A percentile compares a stretch with the other conserved stretches of the same genome.
phyloP scores from a whole-genome alignment of 2,888 invertebrate genomes.

The Exephanes ischioxanthus region DNA sequence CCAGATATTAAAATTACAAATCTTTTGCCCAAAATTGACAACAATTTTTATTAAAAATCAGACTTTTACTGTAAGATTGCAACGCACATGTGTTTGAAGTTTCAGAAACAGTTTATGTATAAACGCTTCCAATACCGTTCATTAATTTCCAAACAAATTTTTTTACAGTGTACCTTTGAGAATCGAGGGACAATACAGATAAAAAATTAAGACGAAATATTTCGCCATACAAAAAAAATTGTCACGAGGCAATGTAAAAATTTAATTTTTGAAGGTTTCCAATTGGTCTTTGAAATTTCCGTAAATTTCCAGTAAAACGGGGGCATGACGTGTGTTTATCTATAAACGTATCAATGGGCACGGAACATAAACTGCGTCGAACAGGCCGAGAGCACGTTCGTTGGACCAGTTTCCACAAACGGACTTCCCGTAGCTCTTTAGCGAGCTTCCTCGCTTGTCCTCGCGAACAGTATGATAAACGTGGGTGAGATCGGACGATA shows the following conservation, averaged over 20 bases:
- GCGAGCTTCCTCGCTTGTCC: conserved; percentile 18
- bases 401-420: conserved; percentile 52
- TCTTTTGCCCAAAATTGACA: no score
- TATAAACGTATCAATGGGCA: background rate
- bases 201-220: no score
- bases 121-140: no score
- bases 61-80: no score
- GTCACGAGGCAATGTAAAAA: background rate
- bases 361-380: background rate
- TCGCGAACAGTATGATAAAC: conserved; percentile 51
- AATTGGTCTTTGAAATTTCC: background rate
- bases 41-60: no score
- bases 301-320: background rate
- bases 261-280: background rate
- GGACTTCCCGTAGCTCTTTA: conserved; percentile 45
- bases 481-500: conserved; percentile 40
- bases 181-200: no score
- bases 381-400: background rate
- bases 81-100: no score
- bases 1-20: no score
- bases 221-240: no score
- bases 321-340: background rate
- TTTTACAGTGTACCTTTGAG: no score
- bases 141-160: no score
- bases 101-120: no score